Base-by-base conservation (phyloP, 2,113 vertebrate species). In the Ochotona curzoniae region DNA sequence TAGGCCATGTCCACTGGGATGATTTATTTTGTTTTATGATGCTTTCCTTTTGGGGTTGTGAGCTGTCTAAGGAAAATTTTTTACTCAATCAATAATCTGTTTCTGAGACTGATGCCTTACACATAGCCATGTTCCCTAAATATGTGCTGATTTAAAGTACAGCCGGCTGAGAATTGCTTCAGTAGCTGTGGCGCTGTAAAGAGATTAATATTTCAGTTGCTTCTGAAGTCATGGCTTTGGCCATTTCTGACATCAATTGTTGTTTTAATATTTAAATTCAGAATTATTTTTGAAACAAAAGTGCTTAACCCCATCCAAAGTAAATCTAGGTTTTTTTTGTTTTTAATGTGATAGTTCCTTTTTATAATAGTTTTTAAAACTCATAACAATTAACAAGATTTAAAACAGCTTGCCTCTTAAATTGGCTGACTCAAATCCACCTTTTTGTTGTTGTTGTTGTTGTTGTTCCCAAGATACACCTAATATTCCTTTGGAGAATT, bases 201-300 rank as follows among this genome's bases (percentile, higher is more conserved):
- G 38, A 69, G 69, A 69, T 30, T 83, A 93, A 79, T 28, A n/a
- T 66, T 76, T 76, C 26, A 82, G 63, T 51, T 81, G 20, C 82
- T 88, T 26, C 12, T 74, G 87, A 9, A 79, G 32, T 49, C 70
- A 82, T 64, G 18, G 61, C 21, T 89, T 91, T 74, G 69, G 10
- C 18, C 57, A 80, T 47, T 47, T 70, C 17, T 63, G 2, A 54
- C 70, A 54, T 4, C 13, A 54, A 5, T 73, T n/a, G 57, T 63
- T 63, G 88, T 79, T 89, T 71, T 81, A 75, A 47, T 76, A 89
- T 84, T 85, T 80, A 81, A 76, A 70, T 82, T 93, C 75, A 82
- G 28, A 76, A 51, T 51, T 83, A 38, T 78, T 79, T 87, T 60
- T 21, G 47, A 84, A 32, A 67, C 15, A 18, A 3, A 75, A 82